phyloP scores from a whole-genome alignment of 2,797 vertebrate genomes.

The Macroramphosus scolopax region DNA sequence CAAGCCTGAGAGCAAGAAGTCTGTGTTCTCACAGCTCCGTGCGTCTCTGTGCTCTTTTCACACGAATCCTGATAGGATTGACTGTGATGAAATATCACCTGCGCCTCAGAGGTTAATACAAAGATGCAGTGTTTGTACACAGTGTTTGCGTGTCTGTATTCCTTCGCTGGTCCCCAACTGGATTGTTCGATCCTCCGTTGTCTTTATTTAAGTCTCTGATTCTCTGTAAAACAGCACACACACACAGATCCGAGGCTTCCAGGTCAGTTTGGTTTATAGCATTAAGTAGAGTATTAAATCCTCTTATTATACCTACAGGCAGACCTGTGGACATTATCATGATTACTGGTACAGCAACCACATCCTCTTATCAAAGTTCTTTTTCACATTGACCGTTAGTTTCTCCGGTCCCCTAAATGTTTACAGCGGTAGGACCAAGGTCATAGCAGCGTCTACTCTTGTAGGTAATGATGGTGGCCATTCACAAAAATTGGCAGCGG shows the following conservation, averaged over 20 bases:
- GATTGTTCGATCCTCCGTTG: not conserved
- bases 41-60: too few species aligned
- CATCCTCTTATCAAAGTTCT: conserved; percentile 8
- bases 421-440: too few species aligned
- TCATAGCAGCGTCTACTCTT: too few species aligned
- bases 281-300: conserved; percentile 57
- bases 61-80: too few species aligned
- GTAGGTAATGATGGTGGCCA: conserved; percentile 1
- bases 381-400: not conserved
- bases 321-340: conserved; percentile 56
- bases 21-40: too few species aligned
- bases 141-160: not conserved
- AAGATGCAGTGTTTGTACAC: conserved; percentile 2
- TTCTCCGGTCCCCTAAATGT: too few species aligned
- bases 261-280: conserved; percentile 34
- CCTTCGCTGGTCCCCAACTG: too few species aligned
- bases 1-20: not conserved
- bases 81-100: conserved; percentile 18
- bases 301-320: conserved; percentile 56
- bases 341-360: conserved; percentile 44
- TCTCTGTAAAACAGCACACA: conserved; percentile 1
- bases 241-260: conserved; percentile 10
- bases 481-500: conserved; percentile 9
- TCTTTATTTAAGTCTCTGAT: conserved; percentile 2
- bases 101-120: conserved; percentile 37